phyloP scores from a whole-genome alignment of 2,888 invertebrate genomes.

The Clepsis dumicolana region DNA sequence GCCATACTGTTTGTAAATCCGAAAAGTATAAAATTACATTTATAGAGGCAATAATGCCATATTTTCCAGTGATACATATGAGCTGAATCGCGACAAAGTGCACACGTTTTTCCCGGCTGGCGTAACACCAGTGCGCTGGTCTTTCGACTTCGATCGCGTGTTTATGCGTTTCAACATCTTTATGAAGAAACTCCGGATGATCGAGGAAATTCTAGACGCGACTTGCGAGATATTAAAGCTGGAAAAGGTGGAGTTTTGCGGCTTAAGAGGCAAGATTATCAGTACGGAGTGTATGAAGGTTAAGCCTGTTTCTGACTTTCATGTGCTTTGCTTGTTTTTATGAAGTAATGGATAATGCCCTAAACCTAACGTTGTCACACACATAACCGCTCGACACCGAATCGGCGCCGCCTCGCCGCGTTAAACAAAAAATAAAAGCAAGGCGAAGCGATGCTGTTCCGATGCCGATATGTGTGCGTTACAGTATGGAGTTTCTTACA shows the following conservation, averaged over 20 bases:
- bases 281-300: slow-evolving; percentile 82
- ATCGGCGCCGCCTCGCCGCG: no score
- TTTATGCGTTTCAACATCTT: slow-evolving; percentile 89
- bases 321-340: no score
- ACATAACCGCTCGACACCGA: no score
- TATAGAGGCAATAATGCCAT: not conserved
- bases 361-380: no score
- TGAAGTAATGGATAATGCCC: no score
- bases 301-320: not conserved
- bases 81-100: slow-evolving; percentile 83
- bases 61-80: slow-evolving; percentile 77
- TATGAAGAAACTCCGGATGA: slow-evolving; percentile 87
- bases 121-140: slow-evolving; percentile 89
- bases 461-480: no score
- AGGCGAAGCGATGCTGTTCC: no score
- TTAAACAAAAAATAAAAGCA: no score
- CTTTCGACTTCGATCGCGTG: slow-evolving; percentile 90
- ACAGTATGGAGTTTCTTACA: no score
- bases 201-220: slow-evolving; percentile 90
- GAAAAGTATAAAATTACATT: no score
- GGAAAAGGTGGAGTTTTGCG: slow-evolving; percentile 94
- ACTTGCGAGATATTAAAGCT: slow-evolving; percentile 94
- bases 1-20: not conserved
- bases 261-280: slow-evolving; percentile 87
- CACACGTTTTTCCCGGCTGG: slow-evolving; percentile 83